A percentile compares a stretch with the other conserved stretches of the same genome.
Conservation (phyloP, 1,140 invertebrate species). For the Drosophila pachea region DNA sequence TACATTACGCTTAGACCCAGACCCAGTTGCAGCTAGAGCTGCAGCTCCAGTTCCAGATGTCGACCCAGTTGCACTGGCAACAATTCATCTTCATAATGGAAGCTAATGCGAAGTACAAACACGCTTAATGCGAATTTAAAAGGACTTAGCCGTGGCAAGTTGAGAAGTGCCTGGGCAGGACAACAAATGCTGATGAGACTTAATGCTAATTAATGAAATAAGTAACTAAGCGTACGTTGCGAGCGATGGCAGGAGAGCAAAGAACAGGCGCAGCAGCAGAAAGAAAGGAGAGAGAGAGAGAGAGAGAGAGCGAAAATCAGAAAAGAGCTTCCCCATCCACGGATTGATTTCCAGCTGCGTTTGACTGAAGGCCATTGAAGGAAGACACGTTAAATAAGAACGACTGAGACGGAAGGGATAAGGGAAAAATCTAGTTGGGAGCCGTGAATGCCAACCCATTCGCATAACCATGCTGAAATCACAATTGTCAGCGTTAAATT, state of each 20-base stretch:
- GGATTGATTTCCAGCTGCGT: background rate
- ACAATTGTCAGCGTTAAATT: constrained; percentile 71
- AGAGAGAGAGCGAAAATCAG: too few relatives aligned
- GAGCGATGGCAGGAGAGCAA: too few relatives aligned
- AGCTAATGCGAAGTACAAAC: constrained; percentile 47
- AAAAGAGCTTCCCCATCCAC: too few relatives aligned
- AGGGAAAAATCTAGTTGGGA: constrained; percentile 71
- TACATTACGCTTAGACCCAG: background rate
- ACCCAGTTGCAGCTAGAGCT: constrained; percentile 7
- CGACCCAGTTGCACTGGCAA: constrained; percentile 10
- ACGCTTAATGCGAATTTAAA: constrained; percentile 35
- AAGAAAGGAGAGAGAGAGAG: too few relatives aligned
- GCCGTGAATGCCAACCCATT: constrained; percentile 20
- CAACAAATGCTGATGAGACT: constrained; percentile 14
- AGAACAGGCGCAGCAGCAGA: background rate
- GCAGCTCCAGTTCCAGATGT: background rate
- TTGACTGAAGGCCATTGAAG: constrained; percentile 9
- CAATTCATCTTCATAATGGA: constrained; percentile 49
- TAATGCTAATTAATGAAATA: constrained; percentile 22
- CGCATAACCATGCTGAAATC: constrained; percentile 50
- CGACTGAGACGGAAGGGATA: constrained; percentile 58
- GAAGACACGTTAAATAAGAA: constrained; percentile 47
- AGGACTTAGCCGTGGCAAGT: constrained; percentile 20
- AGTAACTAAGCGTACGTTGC: too few relatives aligned
- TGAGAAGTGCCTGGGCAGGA: constrained; percentile 6